phyloP scores from a whole-genome alignment of 2,113 vertebrate species.

The Pogona vitticeps region DNA sequence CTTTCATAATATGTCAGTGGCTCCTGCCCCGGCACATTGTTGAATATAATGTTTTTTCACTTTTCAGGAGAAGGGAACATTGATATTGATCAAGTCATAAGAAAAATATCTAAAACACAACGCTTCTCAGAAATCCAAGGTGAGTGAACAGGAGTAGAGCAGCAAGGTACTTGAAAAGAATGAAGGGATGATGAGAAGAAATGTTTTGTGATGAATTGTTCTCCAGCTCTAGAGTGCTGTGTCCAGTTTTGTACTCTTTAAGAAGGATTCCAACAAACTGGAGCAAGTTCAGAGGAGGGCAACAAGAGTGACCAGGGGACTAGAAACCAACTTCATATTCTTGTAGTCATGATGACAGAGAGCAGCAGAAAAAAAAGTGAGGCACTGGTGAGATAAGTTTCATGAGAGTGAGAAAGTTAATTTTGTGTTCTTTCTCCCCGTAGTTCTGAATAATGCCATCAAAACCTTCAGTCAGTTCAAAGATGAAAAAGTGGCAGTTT shows the following conservation, averaged over 20 bases:
- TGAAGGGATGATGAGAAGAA: not conserved
- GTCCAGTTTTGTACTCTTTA: too few relatives aligned
- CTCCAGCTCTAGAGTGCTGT: too few relatives aligned
- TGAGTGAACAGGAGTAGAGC: not conserved
- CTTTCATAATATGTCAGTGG: not conserved
- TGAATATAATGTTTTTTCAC: not conserved
- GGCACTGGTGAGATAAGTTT: not conserved
- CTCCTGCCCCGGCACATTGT: not conserved
- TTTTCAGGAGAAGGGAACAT: slow-evolving; percentile 18
- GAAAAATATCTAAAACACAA: not conserved
- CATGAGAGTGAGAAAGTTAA: not conserved
- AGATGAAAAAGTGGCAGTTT: not conserved
- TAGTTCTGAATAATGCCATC: slow-evolving; percentile 18
- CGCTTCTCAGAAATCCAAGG: slow-evolving; percentile 20
- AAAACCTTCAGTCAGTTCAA: slow-evolving; percentile 7
- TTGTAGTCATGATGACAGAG: too few relatives aligned
- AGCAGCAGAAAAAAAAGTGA: not conserved
- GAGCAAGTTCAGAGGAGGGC: too few relatives aligned
- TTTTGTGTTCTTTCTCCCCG: not conserved
- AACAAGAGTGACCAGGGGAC: too few relatives aligned
- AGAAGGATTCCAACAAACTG: too few relatives aligned
- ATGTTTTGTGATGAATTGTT: not conserved
- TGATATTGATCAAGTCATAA: slow-evolving; percentile 7
- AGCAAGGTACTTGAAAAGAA: not conserved
- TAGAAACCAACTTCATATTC: too few relatives aligned